phyloP scores from a whole-genome alignment of 2,888 invertebrate species.

The Masnerella sp. region DNA sequence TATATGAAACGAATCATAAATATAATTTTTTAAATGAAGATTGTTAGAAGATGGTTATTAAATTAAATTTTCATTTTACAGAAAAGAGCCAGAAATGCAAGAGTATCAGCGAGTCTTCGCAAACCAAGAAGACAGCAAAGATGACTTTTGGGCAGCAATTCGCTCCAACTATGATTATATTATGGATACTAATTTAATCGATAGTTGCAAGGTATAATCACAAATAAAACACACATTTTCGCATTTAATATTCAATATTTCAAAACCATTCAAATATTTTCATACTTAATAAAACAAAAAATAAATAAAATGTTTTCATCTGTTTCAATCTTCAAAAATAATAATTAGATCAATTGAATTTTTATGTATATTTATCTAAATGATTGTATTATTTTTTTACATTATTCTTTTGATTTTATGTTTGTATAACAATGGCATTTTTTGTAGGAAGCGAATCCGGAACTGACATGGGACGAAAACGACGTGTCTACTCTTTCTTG shows the following conservation, averaged over 20 bases:
- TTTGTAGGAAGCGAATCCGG: conserved; percentile 86
- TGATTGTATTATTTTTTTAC: too few species aligned
- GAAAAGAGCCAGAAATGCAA: conserved; percentile 84
- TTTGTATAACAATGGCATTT: not conserved
- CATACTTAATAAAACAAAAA: too few species aligned
- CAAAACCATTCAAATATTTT: conserved; percentile 1
- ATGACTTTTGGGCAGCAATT: conserved; percentile 95
- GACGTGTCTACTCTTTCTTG: conserved; percentile 81
- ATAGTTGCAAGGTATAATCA: conserved; percentile 85
- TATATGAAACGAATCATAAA: too few species aligned
- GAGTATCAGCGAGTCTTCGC: conserved; percentile 84
- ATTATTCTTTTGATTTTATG: conserved; percentile 3
- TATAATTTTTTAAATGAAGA: too few species aligned
- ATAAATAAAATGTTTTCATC: too few species aligned
- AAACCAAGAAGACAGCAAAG: conserved; percentile 86
- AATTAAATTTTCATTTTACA: conserved; percentile 70
- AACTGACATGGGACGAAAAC: conserved; percentile 83
- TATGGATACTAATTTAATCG: conserved; percentile 96
- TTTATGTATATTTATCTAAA: too few species aligned
- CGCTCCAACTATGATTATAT: conserved; percentile 95
- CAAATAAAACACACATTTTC: too few species aligned
- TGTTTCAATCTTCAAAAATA: too few species aligned
- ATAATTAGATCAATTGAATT: too few species aligned
- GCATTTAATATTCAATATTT: too few species aligned
- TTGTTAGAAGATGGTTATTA: too few species aligned